Conservation (phyloP, 2,888 invertebrate genomes). For the Thyatira batis region DNA sequence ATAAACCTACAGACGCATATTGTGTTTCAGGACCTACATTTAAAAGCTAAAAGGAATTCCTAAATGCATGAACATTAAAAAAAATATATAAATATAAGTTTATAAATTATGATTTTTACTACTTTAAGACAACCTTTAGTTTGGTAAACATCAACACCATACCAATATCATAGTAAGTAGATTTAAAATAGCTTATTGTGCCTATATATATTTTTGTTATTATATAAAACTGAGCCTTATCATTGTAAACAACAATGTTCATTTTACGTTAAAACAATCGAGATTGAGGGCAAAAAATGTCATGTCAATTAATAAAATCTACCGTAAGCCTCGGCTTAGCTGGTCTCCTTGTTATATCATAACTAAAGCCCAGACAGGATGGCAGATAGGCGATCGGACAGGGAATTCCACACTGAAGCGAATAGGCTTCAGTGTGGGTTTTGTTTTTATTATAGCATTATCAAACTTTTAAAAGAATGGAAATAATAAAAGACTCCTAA, state of each 20-base stretch:
- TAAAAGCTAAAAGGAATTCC: no score
- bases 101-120: no score
- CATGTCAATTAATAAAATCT: slow-evolving; percentile 78
- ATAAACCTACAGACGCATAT: no score
- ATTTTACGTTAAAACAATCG: slow-evolving; percentile 2
- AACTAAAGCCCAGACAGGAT: slow-evolving; percentile 57
- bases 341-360: slow-evolving; percentile 70
- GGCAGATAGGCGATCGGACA: slow-evolving; percentile 38
- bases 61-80: no score
- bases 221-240: neutral
- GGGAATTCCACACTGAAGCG: slow-evolving; percentile 4
- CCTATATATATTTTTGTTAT: neutral
- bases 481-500: no score
- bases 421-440: neutral
- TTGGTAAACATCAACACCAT: no score
- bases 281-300: slow-evolving; percentile 50
- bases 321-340: slow-evolving; percentile 71
- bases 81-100: no score
- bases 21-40: no score
- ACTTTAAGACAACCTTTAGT: no score
- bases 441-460: neutral
- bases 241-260: slow-evolving; percentile 1
- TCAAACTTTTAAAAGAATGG: no score
- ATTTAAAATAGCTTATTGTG: neutral
- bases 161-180: no score